These are phyloP conservation scores for Zeugodacus cucurbitae DNA, from an alignment of 1,140 invertebrate genomes.

Conservation along the genomic window DNA sequence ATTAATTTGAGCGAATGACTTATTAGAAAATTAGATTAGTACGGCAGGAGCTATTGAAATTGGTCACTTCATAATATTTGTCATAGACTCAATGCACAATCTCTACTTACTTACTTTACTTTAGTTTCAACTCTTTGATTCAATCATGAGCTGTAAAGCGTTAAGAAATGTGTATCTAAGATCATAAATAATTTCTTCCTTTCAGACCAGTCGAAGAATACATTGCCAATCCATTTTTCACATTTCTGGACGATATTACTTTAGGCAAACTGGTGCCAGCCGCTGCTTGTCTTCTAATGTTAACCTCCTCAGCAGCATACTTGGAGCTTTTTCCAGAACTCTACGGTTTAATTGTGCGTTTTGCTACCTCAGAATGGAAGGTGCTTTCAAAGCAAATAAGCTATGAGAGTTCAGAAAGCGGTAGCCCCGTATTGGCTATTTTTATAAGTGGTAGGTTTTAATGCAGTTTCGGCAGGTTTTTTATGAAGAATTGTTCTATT, in stretches of 20 bases:
- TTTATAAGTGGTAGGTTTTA: slow-evolving; percentile 70
- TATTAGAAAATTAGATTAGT: too few species aligned
- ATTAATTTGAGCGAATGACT: too few species aligned
- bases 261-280: slow-evolving; percentile 73
- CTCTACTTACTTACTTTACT: too few species aligned
- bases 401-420: slow-evolving; percentile 73
- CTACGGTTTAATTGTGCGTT: slow-evolving; percentile 70
- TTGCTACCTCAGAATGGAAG: slow-evolving; percentile 74
- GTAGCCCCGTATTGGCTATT: slow-evolving; percentile 74
- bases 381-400: slow-evolving; percentile 73
- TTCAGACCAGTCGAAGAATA: slow-evolving; percentile 58
- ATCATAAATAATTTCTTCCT: background rate
- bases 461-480: background rate
- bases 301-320: slow-evolving; percentile 71
- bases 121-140: too few species aligned
- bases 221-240: slow-evolving; percentile 72
- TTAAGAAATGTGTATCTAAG: too few species aligned
- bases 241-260: slow-evolving; percentile 71
- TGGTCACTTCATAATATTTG: too few species aligned
- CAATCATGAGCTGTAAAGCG: too few species aligned
- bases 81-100: too few species aligned
- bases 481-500: background rate
- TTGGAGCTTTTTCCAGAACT: slow-evolving; percentile 73
- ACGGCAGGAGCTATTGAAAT: too few species aligned
- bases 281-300: slow-evolving; percentile 72